Evolutionary conservation across 2,888 invertebrate species (phyloP).

Genomic region (Megaustenia siamemsis): DNA sequence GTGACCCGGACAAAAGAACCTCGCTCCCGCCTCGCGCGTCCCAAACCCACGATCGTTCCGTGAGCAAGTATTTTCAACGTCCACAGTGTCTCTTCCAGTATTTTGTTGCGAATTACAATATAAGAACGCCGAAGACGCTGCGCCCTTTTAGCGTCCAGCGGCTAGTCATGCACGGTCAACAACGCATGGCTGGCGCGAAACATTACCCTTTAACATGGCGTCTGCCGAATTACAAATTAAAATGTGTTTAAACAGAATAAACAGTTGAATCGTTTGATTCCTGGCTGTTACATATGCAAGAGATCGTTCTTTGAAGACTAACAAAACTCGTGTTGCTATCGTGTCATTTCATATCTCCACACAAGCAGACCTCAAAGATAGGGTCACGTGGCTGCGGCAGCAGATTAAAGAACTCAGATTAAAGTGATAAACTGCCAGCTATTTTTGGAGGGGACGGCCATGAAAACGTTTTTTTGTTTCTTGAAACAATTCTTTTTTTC

Average conservation of each 20-base stretch:
- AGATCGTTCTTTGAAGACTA: neutral
- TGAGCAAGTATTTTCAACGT: slow-evolving; percentile 17
- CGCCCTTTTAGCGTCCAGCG: slow-evolving; percentile 4
- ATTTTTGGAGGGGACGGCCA: too few species aligned
- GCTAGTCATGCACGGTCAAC: slow-evolving; percentile 14
- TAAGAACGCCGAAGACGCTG: neutral
- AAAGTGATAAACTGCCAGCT: too few species aligned
- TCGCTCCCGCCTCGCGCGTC: too few species aligned
- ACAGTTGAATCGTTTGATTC: slow-evolving; percentile 23
- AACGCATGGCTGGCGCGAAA: neutral
- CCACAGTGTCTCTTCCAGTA: neutral
- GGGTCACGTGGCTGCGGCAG: slow-evolving; percentile 4
- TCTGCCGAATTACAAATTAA: slow-evolving; percentile 14
- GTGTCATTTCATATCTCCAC: neutral
- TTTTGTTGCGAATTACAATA: slow-evolving; percentile 35
- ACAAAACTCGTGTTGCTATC: neutral
- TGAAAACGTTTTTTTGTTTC: too few species aligned
- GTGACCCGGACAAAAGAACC: slow-evolving; percentile 18
- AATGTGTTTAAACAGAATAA: slow-evolving; percentile 24
- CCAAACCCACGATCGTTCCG: neutral
- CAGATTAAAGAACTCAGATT: neutral
- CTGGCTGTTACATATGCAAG: neutral
- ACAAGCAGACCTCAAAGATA: neutral
- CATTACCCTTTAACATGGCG: neutral
- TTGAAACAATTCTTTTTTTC: too few species aligned